Evolutionary conservation across 2,888 invertebrate species (phyloP).

Genomic region (Aricia artaxerxes): DNA sequence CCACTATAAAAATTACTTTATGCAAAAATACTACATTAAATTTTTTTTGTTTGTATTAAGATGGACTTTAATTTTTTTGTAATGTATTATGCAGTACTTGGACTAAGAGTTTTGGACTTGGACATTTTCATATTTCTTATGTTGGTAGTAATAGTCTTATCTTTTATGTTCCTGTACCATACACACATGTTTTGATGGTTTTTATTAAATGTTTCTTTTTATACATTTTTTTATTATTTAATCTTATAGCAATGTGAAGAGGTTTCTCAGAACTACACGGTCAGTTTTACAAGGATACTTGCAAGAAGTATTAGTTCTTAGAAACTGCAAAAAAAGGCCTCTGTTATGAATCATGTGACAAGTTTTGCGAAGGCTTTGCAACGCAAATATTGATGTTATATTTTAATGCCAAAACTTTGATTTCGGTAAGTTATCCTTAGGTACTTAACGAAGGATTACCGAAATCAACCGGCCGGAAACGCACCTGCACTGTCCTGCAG

Average conservation of each 20-base stretch:
- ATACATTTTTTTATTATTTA: neutral
- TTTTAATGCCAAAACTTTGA: no score
- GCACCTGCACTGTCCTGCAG: no score
- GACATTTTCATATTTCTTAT: neutral
- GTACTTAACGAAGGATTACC: no score
- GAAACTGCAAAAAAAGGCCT: neutral
- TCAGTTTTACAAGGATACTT: neutral
- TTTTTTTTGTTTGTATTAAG: neutral
- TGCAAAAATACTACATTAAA: neutral
- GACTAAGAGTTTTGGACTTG: neutral
- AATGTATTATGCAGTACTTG: neutral
- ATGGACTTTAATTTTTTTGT: neutral
- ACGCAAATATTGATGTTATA: no score
- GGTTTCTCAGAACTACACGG: neutral
- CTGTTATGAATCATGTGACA: no score
- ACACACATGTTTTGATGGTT: constrained; percentile 7
- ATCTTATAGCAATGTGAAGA: neutral
- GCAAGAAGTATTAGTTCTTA: neutral
- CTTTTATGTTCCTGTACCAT: constrained; percentile 9
- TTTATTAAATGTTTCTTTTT: constrained; percentile 22
- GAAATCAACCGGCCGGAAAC: no score
- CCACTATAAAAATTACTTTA: neutral
- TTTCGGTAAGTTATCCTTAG: no score
- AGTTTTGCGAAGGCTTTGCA: no score
- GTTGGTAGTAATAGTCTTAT: neutral